A percentile compares a stretch with the other conserved stretches of the same genome.
phyloP scores from a whole-genome alignment of 2,113 vertebrate species.

The Bujurquina vittata region DNA sequence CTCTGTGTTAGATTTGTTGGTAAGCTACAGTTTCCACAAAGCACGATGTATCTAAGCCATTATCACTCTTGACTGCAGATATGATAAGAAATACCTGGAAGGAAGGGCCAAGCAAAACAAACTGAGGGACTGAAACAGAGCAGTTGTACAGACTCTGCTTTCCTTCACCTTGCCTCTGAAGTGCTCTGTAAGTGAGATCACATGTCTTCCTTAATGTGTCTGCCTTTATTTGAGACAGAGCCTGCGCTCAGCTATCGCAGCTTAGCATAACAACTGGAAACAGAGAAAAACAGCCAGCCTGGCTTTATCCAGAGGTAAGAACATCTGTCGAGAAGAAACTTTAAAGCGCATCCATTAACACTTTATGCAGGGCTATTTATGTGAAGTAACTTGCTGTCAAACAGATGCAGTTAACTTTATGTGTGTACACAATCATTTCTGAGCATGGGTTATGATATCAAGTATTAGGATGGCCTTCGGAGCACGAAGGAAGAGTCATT shows the following conservation, averaged over 20 bases:
- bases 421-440: no score
- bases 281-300: neutral
- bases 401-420: neutral
- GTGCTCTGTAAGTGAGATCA: neutral
- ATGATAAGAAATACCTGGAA: slow-evolving; percentile 15
- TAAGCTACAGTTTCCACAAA: slow-evolving; percentile 32
- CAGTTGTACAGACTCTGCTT: neutral
- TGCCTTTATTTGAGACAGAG: neutral
- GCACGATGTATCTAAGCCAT: slow-evolving; percentile 39
- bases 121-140: neutral
- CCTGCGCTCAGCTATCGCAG: neutral
- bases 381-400: neutral
- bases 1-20: slow-evolving; percentile 5
- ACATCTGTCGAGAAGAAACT: neutral
- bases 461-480: no score
- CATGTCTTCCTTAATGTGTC: slow-evolving; percentile 1
- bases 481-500: no score
- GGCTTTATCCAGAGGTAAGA: neutral
- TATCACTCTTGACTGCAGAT: slow-evolving; percentile 31
- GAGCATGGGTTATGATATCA: no score
- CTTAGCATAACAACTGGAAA: slow-evolving; percentile 4
- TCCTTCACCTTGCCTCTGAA: neutral
- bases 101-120: slow-evolving; percentile 44
- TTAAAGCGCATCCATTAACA: neutral
- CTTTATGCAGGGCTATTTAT: neutral